Percentiles rank a stretch among this genome's conserved stretches.
phyloP scores from a whole-genome alignment of 2,888 invertebrate species.

The Drosophila setosimentum region DNA sequence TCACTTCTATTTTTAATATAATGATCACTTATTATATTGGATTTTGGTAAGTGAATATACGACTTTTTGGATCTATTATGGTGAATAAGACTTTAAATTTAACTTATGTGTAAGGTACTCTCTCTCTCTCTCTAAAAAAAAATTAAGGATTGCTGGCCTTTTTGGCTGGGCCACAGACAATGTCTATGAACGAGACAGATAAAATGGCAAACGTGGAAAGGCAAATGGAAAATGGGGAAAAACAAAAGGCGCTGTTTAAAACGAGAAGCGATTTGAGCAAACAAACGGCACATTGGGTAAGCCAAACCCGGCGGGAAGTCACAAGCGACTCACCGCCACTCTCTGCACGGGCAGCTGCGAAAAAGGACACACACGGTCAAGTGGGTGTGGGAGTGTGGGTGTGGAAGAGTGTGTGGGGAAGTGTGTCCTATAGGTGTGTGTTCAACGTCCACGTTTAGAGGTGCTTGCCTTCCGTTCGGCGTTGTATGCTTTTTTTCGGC shows the following conservation, averaged over 20 bases:
- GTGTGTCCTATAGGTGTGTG: slow-evolving; percentile 27
- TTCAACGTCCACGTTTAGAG: slow-evolving; percentile 68
- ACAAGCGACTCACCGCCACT: slow-evolving; percentile 40
- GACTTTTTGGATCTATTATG: not conserved
- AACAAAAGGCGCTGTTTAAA: slow-evolving; percentile 63
- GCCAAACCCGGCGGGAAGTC: slow-evolving; percentile 63
- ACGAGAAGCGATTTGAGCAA: slow-evolving; percentile 70
- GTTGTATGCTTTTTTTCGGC: slow-evolving; percentile 34
- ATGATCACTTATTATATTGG: not conserved
- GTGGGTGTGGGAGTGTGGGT: slow-evolving; percentile 34
- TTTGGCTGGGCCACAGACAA: slow-evolving; percentile 38
- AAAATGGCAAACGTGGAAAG: slow-evolving; percentile 47
- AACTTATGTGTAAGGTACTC: not conserved
- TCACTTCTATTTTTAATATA: not conserved
- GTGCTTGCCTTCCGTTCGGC: slow-evolving; percentile 54
- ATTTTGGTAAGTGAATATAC: no score
- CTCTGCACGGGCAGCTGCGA: not conserved
- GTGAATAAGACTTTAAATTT: slow-evolving; percentile 14
- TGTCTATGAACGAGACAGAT: slow-evolving; percentile 45
- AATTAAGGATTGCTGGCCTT: slow-evolving; percentile 27
- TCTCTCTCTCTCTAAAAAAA: no score
- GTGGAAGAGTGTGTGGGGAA: slow-evolving; percentile 30
- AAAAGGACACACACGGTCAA: slow-evolving; percentile 52
- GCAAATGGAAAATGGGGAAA: slow-evolving; percentile 29
- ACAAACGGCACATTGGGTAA: slow-evolving; percentile 70